Base-by-base conservation (phyloP, 1,140 invertebrate species). In the Lineus longissimus region DNA sequence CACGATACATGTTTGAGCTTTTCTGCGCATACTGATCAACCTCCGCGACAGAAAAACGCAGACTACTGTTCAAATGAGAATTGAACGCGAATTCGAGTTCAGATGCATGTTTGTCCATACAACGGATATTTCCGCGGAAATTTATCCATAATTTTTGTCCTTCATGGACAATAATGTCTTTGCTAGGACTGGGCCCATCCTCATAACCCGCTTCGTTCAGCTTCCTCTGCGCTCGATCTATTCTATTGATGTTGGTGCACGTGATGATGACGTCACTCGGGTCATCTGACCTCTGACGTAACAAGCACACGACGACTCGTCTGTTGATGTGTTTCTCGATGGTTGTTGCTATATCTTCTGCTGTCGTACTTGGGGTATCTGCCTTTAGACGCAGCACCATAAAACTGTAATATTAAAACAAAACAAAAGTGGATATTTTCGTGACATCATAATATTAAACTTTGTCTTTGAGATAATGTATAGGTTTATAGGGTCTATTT, bases 1-100 rank as follows among this genome's bases (percentile, higher is more conserved):
- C 76, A 29, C 74, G 40, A 61, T 74, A 77, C 43, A 65, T 69
- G 58, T 68, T 57, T 36, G 76, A 70, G 40, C 71, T 67, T 47
- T 74, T 76, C 57, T 77, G 76, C 6, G 76, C 74, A 64, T 72
- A 77, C 55, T 63, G 65, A 54, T 77, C 74, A 15, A 73, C 62
- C 60, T 75, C 73, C 15, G 45, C 54, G 11, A 75, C 70, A 36
- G 19, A 43, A 11, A 74, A 68, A 6, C 68, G 43, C n/a, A 68
- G 23, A 11, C 61, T 58, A 36, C 59, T 54, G 19, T 60, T 55
- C 17, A 74, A 61, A 36, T 68, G 67, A 17, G 70, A 67, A 55
- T 72, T 73, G 31, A 60, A 73, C 17, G 66, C 41, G 33, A 72
- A 58, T 43, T 55, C 60, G 22, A 64, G 40, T n/a, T 41, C 60